Base-by-base conservation (phyloP, 1,140 invertebrate genomes). In the Brachionus angularis region DNA sequence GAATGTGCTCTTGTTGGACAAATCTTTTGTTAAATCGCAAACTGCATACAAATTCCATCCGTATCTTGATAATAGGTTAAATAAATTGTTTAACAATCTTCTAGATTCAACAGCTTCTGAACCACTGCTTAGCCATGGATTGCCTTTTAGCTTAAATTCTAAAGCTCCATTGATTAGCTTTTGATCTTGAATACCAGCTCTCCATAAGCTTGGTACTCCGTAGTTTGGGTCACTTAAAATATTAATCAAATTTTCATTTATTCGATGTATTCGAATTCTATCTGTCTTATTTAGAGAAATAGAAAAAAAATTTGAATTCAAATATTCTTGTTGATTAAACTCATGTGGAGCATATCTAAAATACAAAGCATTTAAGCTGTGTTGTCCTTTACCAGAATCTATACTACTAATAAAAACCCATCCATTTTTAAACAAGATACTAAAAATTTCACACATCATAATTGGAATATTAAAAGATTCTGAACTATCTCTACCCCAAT, bases 1-100 rank as follows among this genome's bases (percentile, higher is more conserved):
- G 39, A 58, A 58, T 21, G 53, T 58, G 16, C 53, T 58, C 25
- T 58, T 58, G 27, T 58, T 58, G 5, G 53, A 25, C 2, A 29
- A 12, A 39, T 39, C 5, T 39, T 58, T 58, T 4, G 53, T 58
- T 18, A 58, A 39, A n/a, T 58, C 53, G 25, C 53, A 58, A 23
- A 34, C 39, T 58, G 33, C 53, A 33, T 58, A 58, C 53, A 58
- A 58, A 25, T 18, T 36, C 53, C 53, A 58, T 12, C 53, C 53
- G 25, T 58, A 58, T 12, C 53, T 33, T 4, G 53, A 16, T 39
- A 58, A 58, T 23, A 58, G 27, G 16, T 58, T 58, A 39, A 58
- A 58, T 34, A 58, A 58, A 23, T 42, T 39, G 8, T 58, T 58
- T 14, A 58, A 42, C 39, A 58, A 29, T 23, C 16, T 16, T 12